These are phyloP conservation scores for Tadarida brasiliensis DNA, from an alignment of 2,797 vertebrate species.

Conservation along the genomic window DNA sequence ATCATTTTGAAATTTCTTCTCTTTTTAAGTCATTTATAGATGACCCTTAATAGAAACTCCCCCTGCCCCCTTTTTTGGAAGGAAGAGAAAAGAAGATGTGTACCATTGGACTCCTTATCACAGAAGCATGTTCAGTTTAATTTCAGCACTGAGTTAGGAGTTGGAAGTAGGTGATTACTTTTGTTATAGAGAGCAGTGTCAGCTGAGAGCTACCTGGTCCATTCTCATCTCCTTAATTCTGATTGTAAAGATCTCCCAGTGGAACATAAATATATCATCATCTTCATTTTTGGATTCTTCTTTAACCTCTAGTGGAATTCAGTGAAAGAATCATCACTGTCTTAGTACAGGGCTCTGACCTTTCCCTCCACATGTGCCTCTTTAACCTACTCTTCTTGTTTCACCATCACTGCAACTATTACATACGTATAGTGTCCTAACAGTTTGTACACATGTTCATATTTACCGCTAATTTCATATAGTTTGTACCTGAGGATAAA, in stretches of 20 bases:
- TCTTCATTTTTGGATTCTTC: neutral
- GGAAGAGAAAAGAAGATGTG: accelerated
- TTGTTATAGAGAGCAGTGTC: neutral
- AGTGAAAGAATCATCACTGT: neutral
- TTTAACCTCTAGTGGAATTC: neutral
- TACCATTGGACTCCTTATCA: neutral
- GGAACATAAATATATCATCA: neutral
- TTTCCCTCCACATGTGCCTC: neutral
- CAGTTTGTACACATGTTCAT: neutral
- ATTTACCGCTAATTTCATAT: conserved; percentile 22
- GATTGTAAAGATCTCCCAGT: neutral
- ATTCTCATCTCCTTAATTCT: neutral
- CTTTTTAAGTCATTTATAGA: neutral
- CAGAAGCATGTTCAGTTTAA: neutral
- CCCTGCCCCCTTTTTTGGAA: neutral
- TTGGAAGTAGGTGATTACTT: neutral
- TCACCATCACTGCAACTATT: neutral
- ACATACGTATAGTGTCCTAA: neutral
- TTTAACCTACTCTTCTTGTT: neutral
- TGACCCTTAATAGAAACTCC: neutral
- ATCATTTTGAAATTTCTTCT: neutral
- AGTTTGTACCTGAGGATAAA: neutral
- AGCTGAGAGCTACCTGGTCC: neutral
- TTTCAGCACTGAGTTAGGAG: neutral
- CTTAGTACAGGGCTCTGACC: neutral